phyloP scores from a whole-genome alignment of 2,797 vertebrate species.

The Peromyscus eremicus region DNA sequence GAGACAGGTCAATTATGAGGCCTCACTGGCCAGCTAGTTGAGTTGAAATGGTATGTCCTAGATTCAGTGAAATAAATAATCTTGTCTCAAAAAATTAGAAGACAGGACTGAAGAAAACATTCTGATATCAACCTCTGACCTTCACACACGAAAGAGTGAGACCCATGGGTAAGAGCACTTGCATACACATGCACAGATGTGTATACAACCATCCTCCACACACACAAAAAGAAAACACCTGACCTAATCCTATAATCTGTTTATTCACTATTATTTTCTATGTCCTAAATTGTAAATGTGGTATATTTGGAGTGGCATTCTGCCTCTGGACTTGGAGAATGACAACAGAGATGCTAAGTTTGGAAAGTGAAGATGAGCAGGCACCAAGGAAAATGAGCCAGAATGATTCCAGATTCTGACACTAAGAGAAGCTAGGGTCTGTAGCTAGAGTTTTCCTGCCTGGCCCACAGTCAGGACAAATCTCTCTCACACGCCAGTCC shows the following conservation, averaged over 20 bases:
- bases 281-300: not conserved
- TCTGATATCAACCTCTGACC: not conserved
- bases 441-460: too few relatives aligned
- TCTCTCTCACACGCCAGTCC: too few relatives aligned
- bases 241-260: not conserved
- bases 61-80: not conserved
- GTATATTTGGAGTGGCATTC: not conserved
- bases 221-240: not conserved
- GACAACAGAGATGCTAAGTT: not conserved
- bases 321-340: not conserved
- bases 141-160: not conserved
- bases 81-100: not conserved
- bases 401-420: not conserved
- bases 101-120: not conserved
- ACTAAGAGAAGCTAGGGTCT: not conserved
- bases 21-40: not conserved
- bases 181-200: not conserved
- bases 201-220: not conserved
- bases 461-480: too few relatives aligned
- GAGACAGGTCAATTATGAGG: not conserved
- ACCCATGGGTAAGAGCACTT: not conserved
- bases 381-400: not conserved
- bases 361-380: not conserved
- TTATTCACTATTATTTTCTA: fast-evolving
- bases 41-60: not conserved